Conservation (phyloP, 2,797 vertebrate genomes). For the Gallinago nigripennis region DNA sequence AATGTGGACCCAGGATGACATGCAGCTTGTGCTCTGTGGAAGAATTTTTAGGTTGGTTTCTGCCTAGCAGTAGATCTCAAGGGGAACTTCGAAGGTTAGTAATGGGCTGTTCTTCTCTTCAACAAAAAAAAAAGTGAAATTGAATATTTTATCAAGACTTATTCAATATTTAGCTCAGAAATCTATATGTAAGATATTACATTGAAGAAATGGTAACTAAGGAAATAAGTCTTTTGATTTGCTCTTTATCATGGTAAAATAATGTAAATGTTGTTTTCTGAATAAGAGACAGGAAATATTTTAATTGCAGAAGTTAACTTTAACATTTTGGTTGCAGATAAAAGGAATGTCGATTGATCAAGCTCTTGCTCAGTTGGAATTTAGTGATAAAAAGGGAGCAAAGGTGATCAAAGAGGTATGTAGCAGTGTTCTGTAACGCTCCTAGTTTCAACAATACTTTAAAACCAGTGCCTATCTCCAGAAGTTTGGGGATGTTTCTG, state of each 20-base stretch:
- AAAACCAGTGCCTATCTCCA: not conserved
- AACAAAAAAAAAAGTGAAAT: not conserved
- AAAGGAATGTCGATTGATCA: conserved; percentile 92
- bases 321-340: conserved; percentile 77
- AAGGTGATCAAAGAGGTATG: conserved; percentile 91
- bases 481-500: not conserved
- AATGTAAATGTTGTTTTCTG: not conserved
- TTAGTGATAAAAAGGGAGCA: conserved; percentile 97
- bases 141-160: not conserved
- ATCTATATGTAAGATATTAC: not conserved
- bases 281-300: not conserved
- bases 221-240: not conserved
- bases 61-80: not conserved
- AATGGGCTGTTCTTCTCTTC: not conserved
- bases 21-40: not conserved
- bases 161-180: not conserved
- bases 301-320: not conserved
- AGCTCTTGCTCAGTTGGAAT: conserved; percentile 91
- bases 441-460: not conserved
- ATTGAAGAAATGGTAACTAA: not conserved
- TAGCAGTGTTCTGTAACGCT: not conserved
- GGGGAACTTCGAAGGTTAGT: not conserved
- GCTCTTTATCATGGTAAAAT: not conserved
- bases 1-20: not conserved
- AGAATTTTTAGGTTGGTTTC: not conserved